Evolutionary conservation across 2,888 invertebrate genomes (phyloP).

Genomic region (Monoplex corrugatus): DNA sequence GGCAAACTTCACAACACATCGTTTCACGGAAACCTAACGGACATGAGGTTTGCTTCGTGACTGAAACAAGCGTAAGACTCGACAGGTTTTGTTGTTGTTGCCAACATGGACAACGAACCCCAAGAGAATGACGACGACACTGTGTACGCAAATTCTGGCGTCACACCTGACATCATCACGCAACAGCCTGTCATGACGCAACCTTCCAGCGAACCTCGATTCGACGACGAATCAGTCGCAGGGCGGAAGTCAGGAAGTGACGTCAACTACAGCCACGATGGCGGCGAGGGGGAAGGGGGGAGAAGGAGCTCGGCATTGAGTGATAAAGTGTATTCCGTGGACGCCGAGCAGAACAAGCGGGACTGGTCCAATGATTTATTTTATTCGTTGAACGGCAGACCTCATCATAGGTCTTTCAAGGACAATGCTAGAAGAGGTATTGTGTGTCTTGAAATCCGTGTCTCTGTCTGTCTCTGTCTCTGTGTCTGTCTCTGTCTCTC

Average conservation of each 20-base stretch:
- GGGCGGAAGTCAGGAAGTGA: neutral
- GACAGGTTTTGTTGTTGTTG: no score
- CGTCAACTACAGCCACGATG: neutral
- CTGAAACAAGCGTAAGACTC: no score
- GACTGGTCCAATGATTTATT: slow-evolving; percentile 60
- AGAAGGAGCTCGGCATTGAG: neutral
- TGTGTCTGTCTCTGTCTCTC: neutral
- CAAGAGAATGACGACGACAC: neutral
- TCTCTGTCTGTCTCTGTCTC: neutral
- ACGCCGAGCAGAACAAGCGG: slow-evolving; percentile 12
- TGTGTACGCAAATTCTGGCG: neutral
- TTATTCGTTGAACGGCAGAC: slow-evolving; percentile 50
- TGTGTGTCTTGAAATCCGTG: neutral
- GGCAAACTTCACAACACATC: no score
- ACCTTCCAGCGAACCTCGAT: slow-evolving; percentile 33
- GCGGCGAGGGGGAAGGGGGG: neutral
- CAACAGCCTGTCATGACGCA: slow-evolving; percentile 48
- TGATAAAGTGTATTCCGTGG: neutral
- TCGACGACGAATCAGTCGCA: neutral
- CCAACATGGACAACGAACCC: slow-evolving; percentile 2
- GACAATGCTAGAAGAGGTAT: slow-evolving; percentile 7
- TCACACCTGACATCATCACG: slow-evolving; percentile 46
- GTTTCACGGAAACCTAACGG: no score
- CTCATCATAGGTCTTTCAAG: neutral
- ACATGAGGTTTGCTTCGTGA: no score